These are phyloP conservation scores for Balanococcus diminutus DNA, from an alignment of 2,888 invertebrate species.

Conservation along the genomic window DNA sequence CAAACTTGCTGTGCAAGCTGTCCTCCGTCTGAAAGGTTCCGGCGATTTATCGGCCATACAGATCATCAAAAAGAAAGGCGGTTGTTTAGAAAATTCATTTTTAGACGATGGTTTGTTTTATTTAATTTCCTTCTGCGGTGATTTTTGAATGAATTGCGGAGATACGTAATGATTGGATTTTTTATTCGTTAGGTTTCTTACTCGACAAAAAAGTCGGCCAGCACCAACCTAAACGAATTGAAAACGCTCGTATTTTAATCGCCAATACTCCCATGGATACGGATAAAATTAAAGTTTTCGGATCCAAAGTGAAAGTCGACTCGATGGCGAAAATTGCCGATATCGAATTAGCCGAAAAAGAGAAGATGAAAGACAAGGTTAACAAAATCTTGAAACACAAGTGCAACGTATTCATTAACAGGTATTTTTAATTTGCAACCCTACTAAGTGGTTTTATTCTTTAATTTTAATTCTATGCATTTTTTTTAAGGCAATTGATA, in stretches of 20 bases:
- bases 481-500: slow-evolving; percentile 85
- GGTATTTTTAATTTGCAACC: slow-evolving; percentile 5
- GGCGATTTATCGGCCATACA: slow-evolving; percentile 96
- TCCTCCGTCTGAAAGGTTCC: slow-evolving; percentile 91
- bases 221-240: slow-evolving; percentile 93
- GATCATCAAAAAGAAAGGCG: slow-evolving; percentile 90
- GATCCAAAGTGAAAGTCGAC: slow-evolving; percentile 90
- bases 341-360: slow-evolving; percentile 95
- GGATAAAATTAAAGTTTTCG: slow-evolving; percentile 99
- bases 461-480: background rate
- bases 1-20: slow-evolving; percentile 94
- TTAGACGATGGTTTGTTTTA: slow-evolving; percentile 76
- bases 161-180: background rate
- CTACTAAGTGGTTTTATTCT: background rate
- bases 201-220: slow-evolving; percentile 96
- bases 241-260: slow-evolving; percentile 95
- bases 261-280: slow-evolving; percentile 99
- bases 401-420: slow-evolving; percentile 57
- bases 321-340: slow-evolving; percentile 96
- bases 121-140: no score
- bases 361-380: slow-evolving; percentile 99
- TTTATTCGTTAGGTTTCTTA: slow-evolving; percentile 71
- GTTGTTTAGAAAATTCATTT: slow-evolving; percentile 91
- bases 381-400: slow-evolving; percentile 77
- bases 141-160: no score